Evolutionary conservation across 2,797 vertebrate species (phyloP).

Genomic region (Dicrostonyx torquatus): DNA sequence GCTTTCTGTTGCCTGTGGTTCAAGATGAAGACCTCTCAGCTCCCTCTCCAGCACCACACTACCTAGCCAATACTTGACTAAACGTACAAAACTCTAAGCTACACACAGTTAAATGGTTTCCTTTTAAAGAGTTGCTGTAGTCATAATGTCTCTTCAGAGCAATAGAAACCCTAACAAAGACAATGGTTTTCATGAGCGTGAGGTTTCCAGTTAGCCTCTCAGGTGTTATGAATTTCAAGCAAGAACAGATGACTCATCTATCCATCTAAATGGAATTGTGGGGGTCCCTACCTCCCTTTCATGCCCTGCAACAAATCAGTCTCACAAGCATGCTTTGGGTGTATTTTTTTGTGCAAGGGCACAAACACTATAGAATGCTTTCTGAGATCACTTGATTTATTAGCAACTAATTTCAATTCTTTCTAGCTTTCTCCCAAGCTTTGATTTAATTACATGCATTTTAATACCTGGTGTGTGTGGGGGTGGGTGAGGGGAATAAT

Average conservation of each 20-base stretch:
- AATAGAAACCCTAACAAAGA: not conserved
- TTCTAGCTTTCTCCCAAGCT: not conserved
- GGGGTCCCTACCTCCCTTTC: not conserved
- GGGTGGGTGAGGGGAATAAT: not conserved
- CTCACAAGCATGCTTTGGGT: not conserved
- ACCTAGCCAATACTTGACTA: not conserved
- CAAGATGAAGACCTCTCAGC: not conserved
- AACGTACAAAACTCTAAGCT: not conserved
- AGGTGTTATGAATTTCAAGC: not conserved
- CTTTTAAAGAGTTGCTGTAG: not conserved
- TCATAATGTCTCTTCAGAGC: not conserved
- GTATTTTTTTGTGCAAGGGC: not conserved
- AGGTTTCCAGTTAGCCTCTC: not conserved
- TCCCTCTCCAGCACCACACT: not conserved
- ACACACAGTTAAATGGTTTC: not conserved
- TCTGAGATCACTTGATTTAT: conserved; percentile 27
- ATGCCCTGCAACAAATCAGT: conserved; percentile 26
- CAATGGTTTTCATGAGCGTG: not conserved
- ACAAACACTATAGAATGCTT: not conserved
- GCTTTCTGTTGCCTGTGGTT: not conserved
- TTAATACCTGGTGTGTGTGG: conserved; percentile 39
- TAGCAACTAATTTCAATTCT: not conserved
- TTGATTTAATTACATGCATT: conserved; percentile 60
- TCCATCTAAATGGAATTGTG: not conserved
- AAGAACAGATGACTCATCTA: conserved; percentile 27